Percentiles rank a stretch among this genome's conserved stretches.
Conservation (phyloP, 35 echinoderm and acorn worm genomes). For the Lytechinus pictus region DNA sequence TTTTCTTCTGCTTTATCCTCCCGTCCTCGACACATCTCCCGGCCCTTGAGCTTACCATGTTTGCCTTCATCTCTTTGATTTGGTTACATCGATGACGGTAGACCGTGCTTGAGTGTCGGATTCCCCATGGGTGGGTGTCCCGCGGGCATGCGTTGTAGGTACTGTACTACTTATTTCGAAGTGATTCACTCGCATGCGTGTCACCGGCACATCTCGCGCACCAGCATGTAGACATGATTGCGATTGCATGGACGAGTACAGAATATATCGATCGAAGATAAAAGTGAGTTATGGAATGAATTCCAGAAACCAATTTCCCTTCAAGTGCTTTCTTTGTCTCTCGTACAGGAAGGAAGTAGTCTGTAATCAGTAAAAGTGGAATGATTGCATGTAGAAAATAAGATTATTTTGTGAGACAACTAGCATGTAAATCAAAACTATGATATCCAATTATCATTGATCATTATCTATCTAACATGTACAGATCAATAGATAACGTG, state of each 20-base stretch:
- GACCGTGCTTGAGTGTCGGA: neutral
- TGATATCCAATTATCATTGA: no score
- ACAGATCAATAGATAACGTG: no score
- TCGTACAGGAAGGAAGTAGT: neutral
- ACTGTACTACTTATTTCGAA: neutral
- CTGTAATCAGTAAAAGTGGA: no score
- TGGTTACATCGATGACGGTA: slow-evolving; percentile 10
- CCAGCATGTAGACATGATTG: neutral
- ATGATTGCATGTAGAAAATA: no score
- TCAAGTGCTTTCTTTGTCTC: neutral
- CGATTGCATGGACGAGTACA: neutral
- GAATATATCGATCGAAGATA: neutral
- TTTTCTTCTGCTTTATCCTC: neutral
- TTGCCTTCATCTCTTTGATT: slow-evolving; percentile 9
- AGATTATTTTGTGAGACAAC: neutral
- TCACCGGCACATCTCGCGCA: neutral
- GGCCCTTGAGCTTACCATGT: slow-evolving; percentile 16
- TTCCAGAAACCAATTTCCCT: neutral
- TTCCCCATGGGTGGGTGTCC: neutral
- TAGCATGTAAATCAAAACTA: no score
- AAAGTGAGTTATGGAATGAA: slow-evolving; percentile 19
- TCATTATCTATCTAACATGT: no score
- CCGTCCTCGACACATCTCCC: neutral
- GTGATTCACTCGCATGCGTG: slow-evolving; percentile 8
- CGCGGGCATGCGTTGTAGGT: slow-evolving; percentile 14